These are phyloP conservation scores for Heliconius ismenius DNA, from an alignment of 2,888 invertebrate species.

Conservation along the genomic window DNA sequence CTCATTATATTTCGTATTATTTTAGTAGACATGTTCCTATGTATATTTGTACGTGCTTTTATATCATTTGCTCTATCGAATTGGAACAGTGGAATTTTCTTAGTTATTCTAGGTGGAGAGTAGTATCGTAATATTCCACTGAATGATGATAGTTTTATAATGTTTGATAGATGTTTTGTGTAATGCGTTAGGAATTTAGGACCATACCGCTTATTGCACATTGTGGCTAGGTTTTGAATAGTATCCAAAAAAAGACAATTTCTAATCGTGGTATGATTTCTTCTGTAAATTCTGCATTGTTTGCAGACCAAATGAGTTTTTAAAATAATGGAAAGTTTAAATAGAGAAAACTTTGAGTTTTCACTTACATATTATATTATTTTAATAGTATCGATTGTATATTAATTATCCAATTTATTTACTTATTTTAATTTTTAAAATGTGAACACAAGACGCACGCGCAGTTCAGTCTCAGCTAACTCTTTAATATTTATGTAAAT, in stretches of 20 bases:
- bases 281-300: background rate
- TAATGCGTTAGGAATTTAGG: background rate
- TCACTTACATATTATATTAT: background rate
- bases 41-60: constrained; percentile 42
- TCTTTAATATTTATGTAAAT: constrained; percentile 40
- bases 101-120: background rate
- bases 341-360: too few species aligned
- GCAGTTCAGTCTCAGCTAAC: constrained; percentile 20
- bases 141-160: background rate
- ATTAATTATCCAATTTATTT: background rate
- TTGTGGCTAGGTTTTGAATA: background rate
- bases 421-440: background rate
- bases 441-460: constrained; percentile 18
- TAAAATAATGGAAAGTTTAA: background rate
- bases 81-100: constrained; percentile 34
- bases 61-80: constrained; percentile 38
- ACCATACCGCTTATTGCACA: background rate
- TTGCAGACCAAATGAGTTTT: background rate
- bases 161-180: background rate
- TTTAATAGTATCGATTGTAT: background rate
- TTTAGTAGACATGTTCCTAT: background rate
- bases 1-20: constrained; percentile 46
- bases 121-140: constrained; percentile 7
- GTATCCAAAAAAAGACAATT: background rate
- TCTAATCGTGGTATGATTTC: background rate